Evolutionary conservation across 1,140 invertebrate genomes (phyloP).

Genomic region (Dendrolimus kikuchii): DNA sequence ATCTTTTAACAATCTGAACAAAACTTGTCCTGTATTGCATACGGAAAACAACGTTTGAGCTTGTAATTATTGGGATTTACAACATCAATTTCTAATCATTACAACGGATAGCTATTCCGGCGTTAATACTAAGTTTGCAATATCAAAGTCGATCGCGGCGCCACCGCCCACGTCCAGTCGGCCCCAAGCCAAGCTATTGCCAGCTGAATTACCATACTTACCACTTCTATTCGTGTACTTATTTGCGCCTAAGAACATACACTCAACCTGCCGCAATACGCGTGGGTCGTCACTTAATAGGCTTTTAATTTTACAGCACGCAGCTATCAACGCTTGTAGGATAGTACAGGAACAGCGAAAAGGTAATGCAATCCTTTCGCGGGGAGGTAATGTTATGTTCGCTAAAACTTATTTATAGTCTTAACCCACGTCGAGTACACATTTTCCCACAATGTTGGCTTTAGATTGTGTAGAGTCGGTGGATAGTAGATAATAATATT

Average conservation of each 20-base stretch:
- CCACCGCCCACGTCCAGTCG: conserved; percentile 54
- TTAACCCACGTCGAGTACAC: not conserved
- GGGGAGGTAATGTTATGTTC: conserved; percentile 21
- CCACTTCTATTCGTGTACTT: conserved; percentile 18
- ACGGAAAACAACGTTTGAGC: conserved; percentile 22
- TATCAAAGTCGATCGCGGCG: conserved; percentile 51
- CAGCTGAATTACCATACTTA: conserved; percentile 43
- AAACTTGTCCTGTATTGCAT: too few species aligned
- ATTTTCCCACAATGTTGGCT: conserved; percentile 17
- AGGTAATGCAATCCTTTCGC: conserved; percentile 34
- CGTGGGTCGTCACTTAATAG: conserved; percentile 54
- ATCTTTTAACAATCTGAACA: too few species aligned
- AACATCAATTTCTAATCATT: conserved; percentile 44
- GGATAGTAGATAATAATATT: too few species aligned
- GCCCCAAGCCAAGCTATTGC: conserved; percentile 35
- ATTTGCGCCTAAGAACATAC: conserved; percentile 32
- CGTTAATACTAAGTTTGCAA: conserved; percentile 42
- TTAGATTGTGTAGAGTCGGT: not conserved
- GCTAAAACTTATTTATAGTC: conserved; percentile 16
- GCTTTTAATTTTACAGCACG: conserved; percentile 62
- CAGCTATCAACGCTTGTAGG: conserved; percentile 39
- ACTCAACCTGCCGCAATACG: conserved; percentile 32
- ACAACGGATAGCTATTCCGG: conserved; percentile 36
- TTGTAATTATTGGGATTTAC: conserved; percentile 42
- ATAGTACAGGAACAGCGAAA: conserved; percentile 23